phyloP scores from a whole-genome alignment of 2,113 vertebrate genomes.

The Marcusenius ussheri region DNA sequence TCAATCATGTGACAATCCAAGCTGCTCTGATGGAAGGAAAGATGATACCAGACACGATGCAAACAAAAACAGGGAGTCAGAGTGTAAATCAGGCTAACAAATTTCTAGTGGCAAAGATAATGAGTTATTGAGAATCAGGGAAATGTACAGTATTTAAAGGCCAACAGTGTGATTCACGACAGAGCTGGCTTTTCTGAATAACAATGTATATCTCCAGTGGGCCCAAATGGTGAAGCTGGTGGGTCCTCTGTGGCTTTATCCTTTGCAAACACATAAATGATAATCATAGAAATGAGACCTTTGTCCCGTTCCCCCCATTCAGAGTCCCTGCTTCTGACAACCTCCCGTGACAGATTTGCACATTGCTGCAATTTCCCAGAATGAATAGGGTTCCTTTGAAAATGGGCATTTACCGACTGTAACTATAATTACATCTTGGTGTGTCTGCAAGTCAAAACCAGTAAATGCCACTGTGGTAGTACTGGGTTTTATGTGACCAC shows the following conservation, averaged over 20 bases:
- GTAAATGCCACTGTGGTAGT: background rate
- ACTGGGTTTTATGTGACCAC: background rate
- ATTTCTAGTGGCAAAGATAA: slow-evolving; percentile 24
- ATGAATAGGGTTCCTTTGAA: slow-evolving; percentile 25
- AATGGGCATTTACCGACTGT: slow-evolving; percentile 29
- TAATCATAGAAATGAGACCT: slow-evolving; percentile 35
- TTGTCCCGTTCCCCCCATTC: slow-evolving; percentile 23
- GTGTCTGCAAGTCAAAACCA: slow-evolving; percentile 2
- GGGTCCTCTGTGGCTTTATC: slow-evolving; percentile 31
- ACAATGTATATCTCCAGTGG: slow-evolving; percentile 25
- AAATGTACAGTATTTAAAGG: slow-evolving; percentile 3
- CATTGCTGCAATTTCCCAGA: slow-evolving; percentile 3
- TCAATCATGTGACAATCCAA: slow-evolving; percentile 38
- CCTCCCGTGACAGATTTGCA: slow-evolving; percentile 18
- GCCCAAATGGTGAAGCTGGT: slow-evolving; percentile 42
- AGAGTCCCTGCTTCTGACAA: slow-evolving; percentile 13
- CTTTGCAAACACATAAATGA: slow-evolving; percentile 33
- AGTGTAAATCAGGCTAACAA: background rate
- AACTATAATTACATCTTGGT: slow-evolving; percentile 40
- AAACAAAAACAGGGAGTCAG: slow-evolving; percentile 26
- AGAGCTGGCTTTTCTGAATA: slow-evolving; percentile 24
- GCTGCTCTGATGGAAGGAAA: slow-evolving; percentile 18
- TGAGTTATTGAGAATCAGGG: slow-evolving; percentile 37
- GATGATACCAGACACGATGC: slow-evolving; percentile 6
- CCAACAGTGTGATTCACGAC: background rate